phyloP scores from a whole-genome alignment of 2,113 vertebrate species.

The Paralichthys olivaceus region DNA sequence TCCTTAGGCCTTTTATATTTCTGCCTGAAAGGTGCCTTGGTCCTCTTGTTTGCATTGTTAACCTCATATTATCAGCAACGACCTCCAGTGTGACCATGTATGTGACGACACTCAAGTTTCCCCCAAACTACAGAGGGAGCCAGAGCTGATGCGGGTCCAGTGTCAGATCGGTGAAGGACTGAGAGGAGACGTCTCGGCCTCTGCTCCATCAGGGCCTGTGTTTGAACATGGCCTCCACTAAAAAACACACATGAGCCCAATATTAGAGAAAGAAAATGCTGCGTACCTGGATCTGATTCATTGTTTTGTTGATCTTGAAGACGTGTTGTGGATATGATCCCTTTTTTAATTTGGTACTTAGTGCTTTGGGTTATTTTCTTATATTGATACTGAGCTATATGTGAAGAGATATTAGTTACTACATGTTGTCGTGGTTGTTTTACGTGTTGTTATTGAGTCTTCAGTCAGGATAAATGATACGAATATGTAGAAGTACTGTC shows the following conservation, averaged over 20 bases:
- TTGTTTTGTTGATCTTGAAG: too few relatives aligned
- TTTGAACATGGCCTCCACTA: constrained; percentile 84
- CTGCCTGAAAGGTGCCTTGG: background rate
- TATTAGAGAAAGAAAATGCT: background rate
- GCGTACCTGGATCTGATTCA: background rate
- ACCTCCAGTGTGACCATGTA: background rate
- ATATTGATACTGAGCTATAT: too few relatives aligned
- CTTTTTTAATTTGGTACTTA: too few relatives aligned
- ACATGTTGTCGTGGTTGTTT: too few relatives aligned
- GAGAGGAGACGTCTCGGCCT: constrained; percentile 11
- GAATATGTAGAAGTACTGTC: too few relatives aligned
- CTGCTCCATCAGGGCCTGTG: constrained; percentile 72
- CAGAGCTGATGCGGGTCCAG: background rate
- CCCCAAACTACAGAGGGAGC: background rate
- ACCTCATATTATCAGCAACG: background rate
- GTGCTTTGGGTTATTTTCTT: too few relatives aligned
- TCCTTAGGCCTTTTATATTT: background rate
- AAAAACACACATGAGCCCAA: constrained; percentile 34
- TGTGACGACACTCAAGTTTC: background rate
- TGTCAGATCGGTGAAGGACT: background rate
- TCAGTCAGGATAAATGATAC: too few relatives aligned
- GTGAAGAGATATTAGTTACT: too few relatives aligned
- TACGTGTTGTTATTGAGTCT: too few relatives aligned
- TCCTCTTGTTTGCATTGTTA: background rate
- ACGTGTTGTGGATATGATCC: too few relatives aligned